These are phyloP conservation scores for Melieria picta DNA, from an alignment of 2,888 invertebrate species.

Conservation along the genomic window DNA sequence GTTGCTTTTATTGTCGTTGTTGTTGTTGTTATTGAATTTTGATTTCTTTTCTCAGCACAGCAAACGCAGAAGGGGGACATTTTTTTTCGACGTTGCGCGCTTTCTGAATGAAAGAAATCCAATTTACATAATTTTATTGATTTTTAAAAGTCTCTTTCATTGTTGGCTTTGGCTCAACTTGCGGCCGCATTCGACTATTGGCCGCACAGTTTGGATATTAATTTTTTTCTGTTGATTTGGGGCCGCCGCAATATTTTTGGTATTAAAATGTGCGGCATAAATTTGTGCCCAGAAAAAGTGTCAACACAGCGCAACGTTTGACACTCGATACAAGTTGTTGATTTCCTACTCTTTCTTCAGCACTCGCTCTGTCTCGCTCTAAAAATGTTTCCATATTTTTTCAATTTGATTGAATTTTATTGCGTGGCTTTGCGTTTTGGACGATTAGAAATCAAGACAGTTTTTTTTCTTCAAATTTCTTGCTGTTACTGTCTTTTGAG, in stretches of 20 bases:
- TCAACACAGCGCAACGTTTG: constrained; percentile 21
- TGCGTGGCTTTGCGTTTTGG: too few relatives aligned
- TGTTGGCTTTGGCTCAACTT: constrained; percentile 1
- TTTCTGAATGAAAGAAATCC: constrained; percentile 31
- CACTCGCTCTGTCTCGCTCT: too few relatives aligned
- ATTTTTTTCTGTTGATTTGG: not conserved
- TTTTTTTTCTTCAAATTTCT: too few relatives aligned
- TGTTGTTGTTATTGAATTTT: too few relatives aligned
- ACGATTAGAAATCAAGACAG: constrained; percentile 3
- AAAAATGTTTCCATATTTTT: too few relatives aligned
- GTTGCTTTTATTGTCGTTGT: too few relatives aligned
- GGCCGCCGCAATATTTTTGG: constrained; percentile 2
- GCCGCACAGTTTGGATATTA: not conserved
- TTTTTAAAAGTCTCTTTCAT: constrained; percentile 34
- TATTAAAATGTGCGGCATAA: constrained; percentile 25
- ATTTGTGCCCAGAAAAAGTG: constrained; percentile 19
- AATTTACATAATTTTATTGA: constrained; percentile 42
- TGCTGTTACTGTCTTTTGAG: not conserved
- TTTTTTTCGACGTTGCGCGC: not conserved
- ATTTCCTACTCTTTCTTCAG: not conserved
- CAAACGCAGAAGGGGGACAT: too few relatives aligned
- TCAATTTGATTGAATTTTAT: too few relatives aligned
- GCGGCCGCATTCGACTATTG: constrained; percentile 1
- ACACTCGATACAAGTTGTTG: not conserved
- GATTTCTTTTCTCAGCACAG: too few relatives aligned